Base-by-base conservation (phyloP, 2,888 invertebrate species). In the Drosophila nr. perissopoda region DNA sequence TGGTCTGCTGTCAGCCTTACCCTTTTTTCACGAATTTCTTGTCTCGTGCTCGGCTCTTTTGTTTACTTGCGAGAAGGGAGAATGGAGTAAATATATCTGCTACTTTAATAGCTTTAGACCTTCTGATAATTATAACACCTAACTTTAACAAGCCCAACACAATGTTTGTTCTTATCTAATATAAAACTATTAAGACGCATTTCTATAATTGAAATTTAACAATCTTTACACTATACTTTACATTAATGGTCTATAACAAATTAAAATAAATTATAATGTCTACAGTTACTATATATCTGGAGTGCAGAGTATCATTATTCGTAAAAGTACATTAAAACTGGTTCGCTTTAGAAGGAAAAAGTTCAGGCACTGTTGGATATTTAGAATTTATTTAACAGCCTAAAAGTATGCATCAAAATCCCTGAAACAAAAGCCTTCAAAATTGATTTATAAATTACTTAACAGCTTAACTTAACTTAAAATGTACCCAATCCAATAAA, bases 381-480 rank as follows among this genome's bases (percentile, higher is more conserved):
- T 11, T 13, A n/a, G 2, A 36, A 18, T 31, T 57, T 33, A 29
- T 0, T 1, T 1, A 0, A 0, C 21, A 16, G 57, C 82, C 65
- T 36, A 64, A 70, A 81, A 74, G 65, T 81, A 81, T 77, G 75
- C 69, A 1, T 7, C 4, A 25, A 25, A 21, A 8, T 4, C 7
- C 1, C 1, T 25, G 45, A 45, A 25, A 25, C 7, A 16, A 45
- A 1, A 8, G 7, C 13, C 4, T 4, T 2, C 21, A 16, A 25
- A 45, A 45, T 4, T 7, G 3, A 42, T 42, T 1, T 13, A 4
- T 13, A 18, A 16, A 49, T 18, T 49, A 5, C 18, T 25, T 25
- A 25, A 25, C 25, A 25, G 25, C 2, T 25, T 25, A 25, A 25
- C 25, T 25, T 25, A 25, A 25, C 25, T 25, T 25, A 16, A 45